Evolutionary conservation across 1,140 invertebrate genomes (phyloP), one percentile per base, ranked within the genome.

Genomic region (Dinothrombium tinctorium): DNA sequence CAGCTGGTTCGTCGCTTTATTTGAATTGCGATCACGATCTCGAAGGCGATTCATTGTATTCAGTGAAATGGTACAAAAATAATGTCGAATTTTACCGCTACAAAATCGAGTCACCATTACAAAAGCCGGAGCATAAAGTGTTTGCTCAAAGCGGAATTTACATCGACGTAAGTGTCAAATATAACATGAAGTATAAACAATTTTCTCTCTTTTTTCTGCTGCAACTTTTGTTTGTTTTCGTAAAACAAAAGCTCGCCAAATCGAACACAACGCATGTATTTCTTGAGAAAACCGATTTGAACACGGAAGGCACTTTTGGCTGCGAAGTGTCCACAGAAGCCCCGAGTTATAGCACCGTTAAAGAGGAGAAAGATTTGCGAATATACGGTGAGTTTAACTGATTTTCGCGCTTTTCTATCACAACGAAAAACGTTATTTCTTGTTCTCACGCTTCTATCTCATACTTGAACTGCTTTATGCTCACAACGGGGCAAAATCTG

Each of bases 1-100:
- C 25, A 0, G 42, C 33, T 37, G 48, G 49, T 17, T 40, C 48
- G 26, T 31, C 44, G 3, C 48, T 55, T 9, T 46, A 45, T 37
- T 42, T 61, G 19, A 50, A 51, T 11, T 61, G 59, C 45, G 48
- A 54, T 29, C 60, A 54, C 44, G 56, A 61, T 48, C 41, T 61
- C 40, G 57, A 60, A 44, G 45, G 46, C 7, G 57, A 59, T 33
- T 33, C 45, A 7, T 43, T 61, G 22, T 60, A 61, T 44, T 56
- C 57, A 7, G 54, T 60, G 12, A 42, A 46, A 42, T 42, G 44
- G 44, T 51, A 51, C 29, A 51, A 51, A 40, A 47, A 51, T 31
- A 49, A 51, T 22, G 39, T 47, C 0, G 49, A 51, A 26, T 49
- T 51, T 38, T 51, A 49, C 33, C 32, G 49, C 19, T 49, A 42